Conservation (phyloP, 2,888 invertebrate species). For the Drosophila pseudotalamancana region DNA sequence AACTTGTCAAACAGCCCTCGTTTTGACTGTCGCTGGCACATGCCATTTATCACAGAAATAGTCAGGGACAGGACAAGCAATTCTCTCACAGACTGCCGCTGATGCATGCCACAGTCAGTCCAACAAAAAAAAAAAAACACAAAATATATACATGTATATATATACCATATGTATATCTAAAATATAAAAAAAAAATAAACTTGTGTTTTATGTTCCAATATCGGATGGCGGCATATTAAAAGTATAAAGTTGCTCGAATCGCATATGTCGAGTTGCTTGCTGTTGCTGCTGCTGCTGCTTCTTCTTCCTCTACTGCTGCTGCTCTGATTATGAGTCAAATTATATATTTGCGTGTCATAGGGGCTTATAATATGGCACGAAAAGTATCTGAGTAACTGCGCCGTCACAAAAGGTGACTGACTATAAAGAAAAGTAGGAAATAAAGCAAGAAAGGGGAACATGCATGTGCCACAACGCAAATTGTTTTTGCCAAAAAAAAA, state of each 20-base stretch:
- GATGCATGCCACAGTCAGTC: slow-evolving; percentile 48
- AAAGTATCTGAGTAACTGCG: slow-evolving; percentile 49
- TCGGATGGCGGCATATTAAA: slow-evolving; percentile 64
- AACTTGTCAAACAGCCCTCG: slow-evolving; percentile 63
- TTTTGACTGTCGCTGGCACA: slow-evolving; percentile 46
- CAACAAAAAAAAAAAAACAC: slow-evolving; percentile 9
- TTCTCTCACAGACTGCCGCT: slow-evolving; percentile 40
- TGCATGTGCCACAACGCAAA: slow-evolving; percentile 55
- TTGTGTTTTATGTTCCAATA: slow-evolving; percentile 70
- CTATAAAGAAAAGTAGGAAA: slow-evolving; percentile 35
- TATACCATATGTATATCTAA: too few relatives aligned
- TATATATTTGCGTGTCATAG: slow-evolving; percentile 76
- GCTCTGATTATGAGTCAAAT: slow-evolving; percentile 75
- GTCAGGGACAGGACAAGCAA: slow-evolving; percentile 42
- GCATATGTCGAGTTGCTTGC: slow-evolving; percentile 51
- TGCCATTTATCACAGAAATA: slow-evolving; percentile 63
- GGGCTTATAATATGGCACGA: slow-evolving; percentile 51
- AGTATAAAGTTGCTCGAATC: slow-evolving; percentile 67
- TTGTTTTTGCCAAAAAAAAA: slow-evolving; percentile 55
- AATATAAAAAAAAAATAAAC: slow-evolving; percentile 14
- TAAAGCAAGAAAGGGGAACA: slow-evolving; percentile 29
- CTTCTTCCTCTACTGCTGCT: slow-evolving; percentile 16
- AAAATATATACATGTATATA: too few relatives aligned
- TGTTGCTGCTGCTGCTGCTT: slow-evolving; percentile 20
- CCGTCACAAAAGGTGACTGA: slow-evolving; percentile 59